Base-by-base conservation (phyloP, 1,140 invertebrate genomes). In the Dreissena rostriformis region DNA sequence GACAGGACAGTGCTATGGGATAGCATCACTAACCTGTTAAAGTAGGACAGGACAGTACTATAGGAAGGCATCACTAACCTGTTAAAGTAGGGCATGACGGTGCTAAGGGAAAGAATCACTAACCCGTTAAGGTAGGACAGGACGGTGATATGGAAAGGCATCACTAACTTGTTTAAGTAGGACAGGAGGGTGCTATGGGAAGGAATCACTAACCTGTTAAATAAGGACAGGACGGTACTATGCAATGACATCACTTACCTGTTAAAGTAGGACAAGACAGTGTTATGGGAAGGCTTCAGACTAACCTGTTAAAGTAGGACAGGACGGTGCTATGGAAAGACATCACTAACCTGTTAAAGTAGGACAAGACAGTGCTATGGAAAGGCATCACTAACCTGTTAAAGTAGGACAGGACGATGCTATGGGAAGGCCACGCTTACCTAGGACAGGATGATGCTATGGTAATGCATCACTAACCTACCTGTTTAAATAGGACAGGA, bases 11-110 rank as follows among this genome's bases (percentile, higher is more conserved):
- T 91, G 70, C 87, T 90, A 65, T 91, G 87, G 67, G 90, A 89
- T 5, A 91, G 92, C 91, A 93, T 91, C 24, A 92, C 72, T 71
- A 12, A 92, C 78, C 24, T 91, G 82, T 17, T 90, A 71, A 92
- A 93, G 74, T 88, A 92, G 15, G 91, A 71, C 19, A 92, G 68
- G 0, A 93, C 87, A 12, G 90, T 91, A 68, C 86, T 90, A 65
- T 91, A 86, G 67, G 90, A 89, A 7, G 92, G 92, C 91, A 93
- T 91, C 24, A 92, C 72, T 70, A 92, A 61, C 57, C 57, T 61
- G 22, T 24, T 24, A 11, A 61, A 61, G 57, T 61, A 61, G 57
- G 57, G 12, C 17, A n/a, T 19, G 57, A 61, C 57, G 17, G 57
- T 61, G 17, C 57, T 24, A 61, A 5, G 57, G 57, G 2, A n/a